A percentile compares a stretch with the other conserved stretches of the same genome.
These are phyloP conservation scores for Lasioglossum pauxillum DNA, from an alignment of 2,888 invertebrate genomes.

Conservation along the genomic window DNA sequence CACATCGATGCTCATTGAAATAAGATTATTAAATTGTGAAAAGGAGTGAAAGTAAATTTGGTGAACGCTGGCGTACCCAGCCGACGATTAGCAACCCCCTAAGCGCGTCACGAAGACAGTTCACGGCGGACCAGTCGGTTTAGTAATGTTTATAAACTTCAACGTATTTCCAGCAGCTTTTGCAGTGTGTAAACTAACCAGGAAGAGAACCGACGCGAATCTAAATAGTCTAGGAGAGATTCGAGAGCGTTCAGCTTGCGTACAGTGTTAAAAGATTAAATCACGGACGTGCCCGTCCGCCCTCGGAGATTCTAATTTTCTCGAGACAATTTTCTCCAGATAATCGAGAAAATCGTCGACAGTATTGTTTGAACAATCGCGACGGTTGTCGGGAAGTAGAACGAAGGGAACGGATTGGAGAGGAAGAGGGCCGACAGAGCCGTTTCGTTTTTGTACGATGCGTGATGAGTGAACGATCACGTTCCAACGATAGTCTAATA, in stretches of 20 bases:
- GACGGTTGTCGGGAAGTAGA: not conserved
- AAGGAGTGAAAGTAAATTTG: not conserved
- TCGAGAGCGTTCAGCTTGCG: constrained; percentile 68
- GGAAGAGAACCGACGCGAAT: constrained; percentile 62
- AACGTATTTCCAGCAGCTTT: constrained; percentile 76
- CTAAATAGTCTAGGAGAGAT: constrained; percentile 65
- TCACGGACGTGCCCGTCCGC: constrained; percentile 61
- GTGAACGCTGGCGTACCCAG: not conserved
- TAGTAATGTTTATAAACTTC: constrained; percentile 72
- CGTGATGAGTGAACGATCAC: constrained; percentile 54
- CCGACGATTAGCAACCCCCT: not conserved
- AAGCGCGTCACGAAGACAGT: constrained; percentile 26
- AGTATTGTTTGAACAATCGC: not conserved
- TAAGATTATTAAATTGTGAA: not conserved
- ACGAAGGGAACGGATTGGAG: not conserved
- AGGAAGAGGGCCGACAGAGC: constrained; percentile 55
- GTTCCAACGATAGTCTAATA: constrained; percentile 69
- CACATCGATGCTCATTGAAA: not conserved
- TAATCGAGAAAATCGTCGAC: not conserved
- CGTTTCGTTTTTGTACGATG: constrained; percentile 52
- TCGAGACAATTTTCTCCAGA: not conserved
- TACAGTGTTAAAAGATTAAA: constrained; percentile 54
- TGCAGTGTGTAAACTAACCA: constrained; percentile 73
- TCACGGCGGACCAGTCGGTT: constrained; percentile 57
- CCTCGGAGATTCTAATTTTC: constrained; percentile 39